Evolutionary conservation across 2,113 vertebrate genomes (phyloP).

Genomic region (Donacobius atricapilla): DNA sequence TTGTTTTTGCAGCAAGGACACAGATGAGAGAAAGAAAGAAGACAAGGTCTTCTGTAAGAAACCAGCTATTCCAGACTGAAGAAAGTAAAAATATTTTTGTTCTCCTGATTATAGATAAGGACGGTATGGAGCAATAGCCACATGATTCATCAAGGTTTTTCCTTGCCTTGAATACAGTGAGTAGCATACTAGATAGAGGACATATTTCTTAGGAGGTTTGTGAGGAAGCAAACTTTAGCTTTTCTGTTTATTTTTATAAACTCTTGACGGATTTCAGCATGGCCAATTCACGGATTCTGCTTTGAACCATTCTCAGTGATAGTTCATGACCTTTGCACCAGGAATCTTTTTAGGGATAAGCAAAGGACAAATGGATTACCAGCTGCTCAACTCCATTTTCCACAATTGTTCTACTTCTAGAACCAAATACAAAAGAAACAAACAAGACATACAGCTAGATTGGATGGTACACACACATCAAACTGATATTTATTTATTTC

Average conservation of each 20-base stretch:
- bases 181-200: not conserved
- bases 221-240: not conserved
- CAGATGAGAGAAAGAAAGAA: not conserved
- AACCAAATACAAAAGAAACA: not conserved
- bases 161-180: not conserved
- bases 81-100: not conserved
- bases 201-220: not conserved
- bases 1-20: not conserved
- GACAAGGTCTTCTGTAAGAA: not conserved
- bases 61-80: not conserved
- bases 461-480: fast-evolving
- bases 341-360: not conserved
- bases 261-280: not conserved
- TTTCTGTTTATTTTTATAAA: not conserved
- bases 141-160: not conserved
- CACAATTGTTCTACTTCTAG: not conserved
- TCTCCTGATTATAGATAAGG: not conserved
- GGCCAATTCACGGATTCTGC: not conserved
- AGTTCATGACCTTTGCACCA: not conserved
- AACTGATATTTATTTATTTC: not conserved
- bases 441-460: not conserved
- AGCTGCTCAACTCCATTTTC: not conserved
- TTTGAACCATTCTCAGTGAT: not conserved
- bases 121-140: not conserved
- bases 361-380: not conserved